Base-by-base conservation (phyloP, 1,140 invertebrate genomes). In the Vanessa tameamea region DNA sequence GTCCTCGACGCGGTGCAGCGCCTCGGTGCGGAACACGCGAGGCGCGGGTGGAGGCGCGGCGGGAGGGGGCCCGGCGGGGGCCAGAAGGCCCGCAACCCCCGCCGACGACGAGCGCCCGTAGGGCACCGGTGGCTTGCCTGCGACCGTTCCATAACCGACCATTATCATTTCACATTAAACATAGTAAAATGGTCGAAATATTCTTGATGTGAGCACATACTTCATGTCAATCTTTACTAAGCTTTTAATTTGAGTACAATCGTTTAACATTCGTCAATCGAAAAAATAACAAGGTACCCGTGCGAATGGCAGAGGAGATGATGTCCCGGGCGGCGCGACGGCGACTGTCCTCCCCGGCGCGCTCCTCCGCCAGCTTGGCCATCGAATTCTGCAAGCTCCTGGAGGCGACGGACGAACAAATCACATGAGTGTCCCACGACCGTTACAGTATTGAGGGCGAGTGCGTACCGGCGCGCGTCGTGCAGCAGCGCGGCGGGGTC, bases 71-170 rank as follows among this genome's bases (percentile, higher is more conserved):
- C 48, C 13, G 68, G 68, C 50, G 64, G 82, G 85, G 47, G 84
- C 79, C 75, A 78, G 67, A 50, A 91, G 82, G 16, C 82, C 78
- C 61, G 88, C 82, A 77, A 93, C 88, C 64, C 91, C 92, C 64
- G 92, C 94, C 12, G 94, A 94, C 69, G 91, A 92, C 69, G 91
- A 93, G n/a, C 94, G 91, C 26, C 94, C 94, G 83, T 94, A 95
- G 63, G 94, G 94, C 69, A 95, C 92, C 3, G 94, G 94, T 6
- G 94, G 94, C 85, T 95, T 95, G 74, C 94, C 92, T 87, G 77
- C 0, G 50, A 13, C 20, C 7, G 11, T 61, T 12, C 37, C 11
- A 31, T 9, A 5, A 20, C 2, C 2, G 9, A 20, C 6, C 51
- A 31, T 31, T 3, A 6, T 51, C 6, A 14, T 15, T 14, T 51